Base-by-base conservation (phyloP, 2,113 vertebrate genomes). In the Periophthalmus modestus region DNA sequence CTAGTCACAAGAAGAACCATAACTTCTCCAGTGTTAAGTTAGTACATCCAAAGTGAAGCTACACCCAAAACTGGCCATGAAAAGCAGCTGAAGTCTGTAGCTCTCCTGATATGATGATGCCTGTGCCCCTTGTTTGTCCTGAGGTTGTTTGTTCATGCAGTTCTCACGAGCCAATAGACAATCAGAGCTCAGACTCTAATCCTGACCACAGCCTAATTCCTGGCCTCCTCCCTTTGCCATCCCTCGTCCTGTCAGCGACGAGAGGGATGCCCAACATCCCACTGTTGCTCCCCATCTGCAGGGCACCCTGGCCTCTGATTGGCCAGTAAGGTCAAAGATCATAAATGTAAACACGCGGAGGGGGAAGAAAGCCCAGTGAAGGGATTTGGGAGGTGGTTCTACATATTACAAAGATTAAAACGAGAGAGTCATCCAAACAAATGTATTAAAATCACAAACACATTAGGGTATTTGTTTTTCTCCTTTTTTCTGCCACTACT, bases 141-240 rank as follows among this genome's bases (percentile, higher is more conserved):
- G 33, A 75, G 47, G 75, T 43, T 88, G 83, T 88, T 89, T 86
- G 79, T 77, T 23, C 73, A 59, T 7, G 21, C 43, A 70, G 47
- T 71, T 50, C 73, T 63, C 66, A 33, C 13, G 68, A 74, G 84
- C 84, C 86, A 86, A 84, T 83, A 65, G 71, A 74, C 77, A 73
- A 79, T 79, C 82, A 83, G 85, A 88, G 79, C 84, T 83, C 87
- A 87, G 77, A 78, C 81, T 62, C 57, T 93, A 92, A 93, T 93
- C 92, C 80, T 59, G 47, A 12, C 34, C 16, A 3, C 61, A 81
- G 82, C 75, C 81, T 87, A 87, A 91, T 82, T 92, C 88, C 80
- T 81, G 73, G 66, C 79, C 67, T 77, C 62, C 62, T 65, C 62
- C 77, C 59, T 69, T 58, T 47, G 72, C 72, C 66, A 16, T 39